phyloP scores from a whole-genome alignment of 1,140 invertebrate genomes.

The Nymphalis io region DNA sequence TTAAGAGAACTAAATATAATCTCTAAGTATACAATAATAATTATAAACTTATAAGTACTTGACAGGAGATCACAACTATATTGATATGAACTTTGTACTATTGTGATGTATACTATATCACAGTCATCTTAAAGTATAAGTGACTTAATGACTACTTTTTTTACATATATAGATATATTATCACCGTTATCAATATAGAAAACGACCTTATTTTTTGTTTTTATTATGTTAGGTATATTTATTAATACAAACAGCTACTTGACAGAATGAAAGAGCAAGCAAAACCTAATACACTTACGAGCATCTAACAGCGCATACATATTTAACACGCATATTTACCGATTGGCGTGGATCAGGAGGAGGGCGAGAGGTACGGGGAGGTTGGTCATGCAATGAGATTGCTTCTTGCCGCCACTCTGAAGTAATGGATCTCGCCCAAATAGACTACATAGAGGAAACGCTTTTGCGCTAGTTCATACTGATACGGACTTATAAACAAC shows the following conservation, averaged over 20 bases:
- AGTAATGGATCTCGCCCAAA: slow-evolving; percentile 81
- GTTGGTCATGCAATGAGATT: slow-evolving; percentile 82
- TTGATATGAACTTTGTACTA: too few relatives aligned
- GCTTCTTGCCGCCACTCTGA: slow-evolving; percentile 80
- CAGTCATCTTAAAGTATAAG: too few relatives aligned
- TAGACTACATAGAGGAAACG: slow-evolving; percentile 79
- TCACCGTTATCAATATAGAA: not conserved
- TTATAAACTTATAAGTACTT: too few relatives aligned
- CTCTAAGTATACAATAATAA: too few relatives aligned
- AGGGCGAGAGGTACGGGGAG: slow-evolving; percentile 46
- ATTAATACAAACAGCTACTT: slow-evolving; percentile 34
- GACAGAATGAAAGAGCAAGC: slow-evolving; percentile 75
- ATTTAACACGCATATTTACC: slow-evolving; percentile 81
- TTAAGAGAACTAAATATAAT: too few relatives aligned
- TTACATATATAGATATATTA: too few relatives aligned
- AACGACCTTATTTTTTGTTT: not conserved
- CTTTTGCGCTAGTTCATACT: slow-evolving; percentile 60
- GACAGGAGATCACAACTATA: too few relatives aligned
- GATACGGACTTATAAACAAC: slow-evolving; percentile 23
- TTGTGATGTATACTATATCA: too few relatives aligned
- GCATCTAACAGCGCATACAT: slow-evolving; percentile 77
- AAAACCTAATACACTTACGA: slow-evolving; percentile 79
- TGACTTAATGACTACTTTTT: too few relatives aligned
- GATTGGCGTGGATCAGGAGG: slow-evolving; percentile 74
- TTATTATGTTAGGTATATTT: slow-evolving; percentile 2